These are phyloP conservation scores for Bombus breviceps DNA, from an alignment of 1,140 invertebrate genomes.

Conservation along the genomic window DNA sequence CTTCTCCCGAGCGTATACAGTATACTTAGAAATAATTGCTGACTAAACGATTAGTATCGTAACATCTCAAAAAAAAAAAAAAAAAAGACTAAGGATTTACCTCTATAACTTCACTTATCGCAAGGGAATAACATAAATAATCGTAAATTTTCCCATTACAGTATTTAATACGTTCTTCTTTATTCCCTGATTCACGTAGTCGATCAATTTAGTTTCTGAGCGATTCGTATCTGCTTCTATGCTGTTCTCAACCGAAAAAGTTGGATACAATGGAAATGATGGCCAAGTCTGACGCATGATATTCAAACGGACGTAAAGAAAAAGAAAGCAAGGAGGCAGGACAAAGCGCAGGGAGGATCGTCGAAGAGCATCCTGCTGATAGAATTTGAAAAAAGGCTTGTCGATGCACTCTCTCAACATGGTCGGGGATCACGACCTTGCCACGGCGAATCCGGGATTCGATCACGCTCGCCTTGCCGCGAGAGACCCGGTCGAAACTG, in stretches of 20 bases:
- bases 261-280: background rate
- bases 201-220: too few relatives aligned
- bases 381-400: background rate
- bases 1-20: too few relatives aligned
- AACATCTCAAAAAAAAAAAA: too few relatives aligned
- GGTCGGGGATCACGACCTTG: conserved; percentile 57
- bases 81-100: too few relatives aligned
- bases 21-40: background rate
- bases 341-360: background rate
- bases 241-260: too few relatives aligned
- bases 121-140: too few relatives aligned
- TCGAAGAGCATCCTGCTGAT: background rate
- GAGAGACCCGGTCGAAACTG: conserved; percentile 18
- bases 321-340: background rate
- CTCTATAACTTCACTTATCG: too few relatives aligned
- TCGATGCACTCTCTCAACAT: background rate
- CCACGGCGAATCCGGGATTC: conserved; percentile 44
- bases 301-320: background rate
- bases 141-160: too few relatives aligned
- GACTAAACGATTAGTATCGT: background rate
- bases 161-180: too few relatives aligned
- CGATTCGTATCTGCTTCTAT: too few relatives aligned
- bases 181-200: too few relatives aligned
- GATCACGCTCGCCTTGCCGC: conserved; percentile 41
- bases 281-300: background rate